Base-by-base conservation (phyloP, 2,888 invertebrate species). In the Metalampra italica region DNA sequence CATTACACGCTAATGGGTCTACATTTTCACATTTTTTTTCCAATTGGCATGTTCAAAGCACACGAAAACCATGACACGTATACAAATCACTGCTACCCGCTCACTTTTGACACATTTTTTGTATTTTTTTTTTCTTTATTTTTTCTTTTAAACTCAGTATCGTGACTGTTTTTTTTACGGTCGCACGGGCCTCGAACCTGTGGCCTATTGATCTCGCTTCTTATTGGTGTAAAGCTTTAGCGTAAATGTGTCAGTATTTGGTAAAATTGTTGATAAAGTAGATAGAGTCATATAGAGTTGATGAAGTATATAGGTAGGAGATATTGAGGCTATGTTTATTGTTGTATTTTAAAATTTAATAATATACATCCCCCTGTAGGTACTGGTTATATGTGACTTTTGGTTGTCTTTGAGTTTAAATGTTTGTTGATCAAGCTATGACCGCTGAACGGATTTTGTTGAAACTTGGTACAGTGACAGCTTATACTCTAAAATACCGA, bases 1-100 rank as follows among this genome's bases (percentile, higher is more conserved):
- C 78, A 75, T 72, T 57, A 80, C 75, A 81, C 82, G 67, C 75
- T 74, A 68, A 69, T 87, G 85, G 87, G 86, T 87, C 86, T 86
- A 85, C 81, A 69, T 64, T 36, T 40, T 43, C 46, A 51, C 55
- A 55, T 57, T 51, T 48, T 50, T 53, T 55, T 54, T 51, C 36
- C 50, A 65, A 74, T 75, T 68, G 63, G 80, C 82, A 81, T 82
- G 80, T 61, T 34, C 8, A 55, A 55, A 50, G 69, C 68, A 71
- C 73, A 71, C 67, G 54, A 52, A 56, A 61, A 55, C 51, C 64
- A 59, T 56, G 51, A 63, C 67, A 61, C 57, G 53, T 56, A 61
- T 55, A 54, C 60, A 56, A 57, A 47, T 56, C 53, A 62, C 59
- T 51, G 62, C 63, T 60, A 68, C 61, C 54, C 51, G 48, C 56